Base-by-base conservation (phyloP, 2,113 vertebrate species). In the Hippocampus barbouri region DNA sequence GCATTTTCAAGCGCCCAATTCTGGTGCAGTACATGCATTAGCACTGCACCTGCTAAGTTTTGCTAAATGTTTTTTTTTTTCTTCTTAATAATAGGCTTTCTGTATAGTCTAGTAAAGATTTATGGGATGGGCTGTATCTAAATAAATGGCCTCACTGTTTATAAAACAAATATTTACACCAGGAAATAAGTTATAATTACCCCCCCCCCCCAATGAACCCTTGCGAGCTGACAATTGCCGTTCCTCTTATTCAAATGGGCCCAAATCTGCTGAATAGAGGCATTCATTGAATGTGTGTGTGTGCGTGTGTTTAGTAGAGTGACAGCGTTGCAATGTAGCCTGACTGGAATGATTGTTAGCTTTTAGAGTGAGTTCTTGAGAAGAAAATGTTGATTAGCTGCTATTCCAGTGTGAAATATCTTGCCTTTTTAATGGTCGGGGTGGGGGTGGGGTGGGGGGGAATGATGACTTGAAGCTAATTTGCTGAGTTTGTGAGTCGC, bases 221-320 rank as follows among this genome's bases (percentile, higher is more conserved):
- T 1, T 4, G 71, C 56, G 1, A 21, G 60, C 51, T 63, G 47
- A 85, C 78, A 81, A 72, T 72, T 20, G 67, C 11, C 8, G 69
- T 51, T 64, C 66, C 71, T 76, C 76, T 64, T 40, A 74, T 81
- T 77, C 71, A 78, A 79, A 83, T 80, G 75, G 68, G 73, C 60
- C 64, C 27, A 20, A 54, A 68, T 69, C 49, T 57, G 59, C 59
- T 85, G 71, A 83, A 83, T 79, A 64, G 74, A 74, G 68, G 57
- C 78, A 77, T 80, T 81, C 75, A 80, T 65, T 62, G 60, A 18
- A n/a, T 40, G 71, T 69, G 0, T 67, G 21, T 69, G 76, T 71
- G 68, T 76, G 53, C 45, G 66, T 57, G 23, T 21, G 30, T 41
- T 40, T 60, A 54, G 41, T 6, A 11, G 12, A 73, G 27, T 9